Percentiles rank a stretch among this genome's conserved stretches.
These are phyloP conservation scores for Drosophila anomelani DNA, from an alignment of 2,888 invertebrate genomes.

Conservation along the genomic window DNA sequence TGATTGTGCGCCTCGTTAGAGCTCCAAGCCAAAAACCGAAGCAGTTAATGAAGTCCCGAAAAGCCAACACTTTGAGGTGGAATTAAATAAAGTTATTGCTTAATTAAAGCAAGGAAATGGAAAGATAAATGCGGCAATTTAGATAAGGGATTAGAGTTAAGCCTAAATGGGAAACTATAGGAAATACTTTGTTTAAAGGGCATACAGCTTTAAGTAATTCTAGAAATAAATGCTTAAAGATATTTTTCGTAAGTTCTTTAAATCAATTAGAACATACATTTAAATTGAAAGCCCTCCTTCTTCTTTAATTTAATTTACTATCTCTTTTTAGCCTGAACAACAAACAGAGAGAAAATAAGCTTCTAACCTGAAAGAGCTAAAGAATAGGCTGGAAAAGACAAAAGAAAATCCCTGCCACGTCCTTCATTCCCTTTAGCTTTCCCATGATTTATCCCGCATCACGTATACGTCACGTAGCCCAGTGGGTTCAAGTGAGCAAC, in stretches of 20 bases:
- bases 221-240: too few species aligned
- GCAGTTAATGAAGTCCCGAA: conserved; percentile 32
- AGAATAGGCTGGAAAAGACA: conserved; percentile 3
- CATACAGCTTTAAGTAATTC: too few species aligned
- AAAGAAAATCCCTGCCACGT: neutral
- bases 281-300: neutral
- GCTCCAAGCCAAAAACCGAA: conserved; percentile 11
- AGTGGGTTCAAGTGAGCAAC: neutral
- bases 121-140: neutral
- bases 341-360: neutral
- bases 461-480: conserved; percentile 5
- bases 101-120: conserved; percentile 14
- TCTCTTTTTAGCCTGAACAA: neutral
- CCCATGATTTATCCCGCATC: neutral
- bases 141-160: neutral
- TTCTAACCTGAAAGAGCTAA: neutral
- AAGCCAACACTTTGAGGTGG: neutral
- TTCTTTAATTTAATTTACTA: neutral
- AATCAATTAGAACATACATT: too few species aligned
- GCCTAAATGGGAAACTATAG: too few species aligned
- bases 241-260: too few species aligned
- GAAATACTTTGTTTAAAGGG: neutral
- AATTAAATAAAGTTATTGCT: conserved; percentile 31
- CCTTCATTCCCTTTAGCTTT: neutral
- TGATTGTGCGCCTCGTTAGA: conserved; percentile 65